Evolutionary conservation across 1,140 invertebrate species (phyloP).

Genomic region (Diuraphis noxia): DNA sequence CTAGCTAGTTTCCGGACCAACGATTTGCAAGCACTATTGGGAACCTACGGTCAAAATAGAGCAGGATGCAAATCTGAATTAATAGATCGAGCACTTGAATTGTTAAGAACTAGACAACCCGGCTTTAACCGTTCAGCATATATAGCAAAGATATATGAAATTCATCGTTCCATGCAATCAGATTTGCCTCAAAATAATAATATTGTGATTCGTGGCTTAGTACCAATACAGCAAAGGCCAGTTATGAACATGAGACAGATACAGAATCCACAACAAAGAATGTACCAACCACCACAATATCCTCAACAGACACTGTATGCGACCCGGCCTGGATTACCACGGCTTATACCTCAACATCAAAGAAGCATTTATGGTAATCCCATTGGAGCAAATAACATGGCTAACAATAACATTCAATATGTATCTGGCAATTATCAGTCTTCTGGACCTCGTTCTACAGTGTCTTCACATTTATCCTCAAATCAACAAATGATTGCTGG

Average conservation of each 20-base stretch:
- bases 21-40: conserved; percentile 82
- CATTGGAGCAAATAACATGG: neutral
- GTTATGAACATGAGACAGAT: neutral
- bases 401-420: neutral
- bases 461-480: conserved; percentile 62
- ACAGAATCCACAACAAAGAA: neutral
- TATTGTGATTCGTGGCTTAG: neutral
- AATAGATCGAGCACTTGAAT: conserved; percentile 75
- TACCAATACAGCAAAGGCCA: neutral
- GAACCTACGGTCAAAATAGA: conserved; percentile 82
- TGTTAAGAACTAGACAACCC: conserved; percentile 73
- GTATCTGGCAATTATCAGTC: neutral
- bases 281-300: neutral
- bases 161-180: neutral
- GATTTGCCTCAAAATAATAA: neutral
- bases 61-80: conserved; percentile 85
- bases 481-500: neutral
- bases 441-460: neutral
- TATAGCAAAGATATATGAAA: conserved; percentile 25
- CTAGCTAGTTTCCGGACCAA: conserved; percentile 81
- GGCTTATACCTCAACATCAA: conserved; percentile 9
- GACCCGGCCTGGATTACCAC: neutral
- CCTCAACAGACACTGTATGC: conserved; percentile 15
- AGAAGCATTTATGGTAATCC: conserved; percentile 7
- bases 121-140: conserved; percentile 13